These are phyloP conservation scores for Sarcophaga bullata DNA, from an alignment of 1,140 invertebrate genomes.

Conservation along the genomic window DNA sequence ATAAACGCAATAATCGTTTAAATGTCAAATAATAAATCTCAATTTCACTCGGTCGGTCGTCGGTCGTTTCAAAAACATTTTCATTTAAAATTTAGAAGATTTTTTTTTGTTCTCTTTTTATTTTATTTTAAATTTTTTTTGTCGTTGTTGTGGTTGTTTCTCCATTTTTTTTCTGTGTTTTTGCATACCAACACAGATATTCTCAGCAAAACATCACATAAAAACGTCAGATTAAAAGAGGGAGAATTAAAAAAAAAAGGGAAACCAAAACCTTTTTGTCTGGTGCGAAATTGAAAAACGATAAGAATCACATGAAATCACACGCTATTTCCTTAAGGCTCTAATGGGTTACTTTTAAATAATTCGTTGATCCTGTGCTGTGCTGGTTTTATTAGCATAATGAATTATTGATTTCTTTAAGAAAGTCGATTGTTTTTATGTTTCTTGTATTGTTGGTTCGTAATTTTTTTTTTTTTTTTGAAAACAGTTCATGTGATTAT, in stretches of 20 bases:
- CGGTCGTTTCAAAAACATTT: background rate
- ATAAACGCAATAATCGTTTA: background rate
- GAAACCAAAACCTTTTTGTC: constrained; percentile 17
- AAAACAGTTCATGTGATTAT: no score
- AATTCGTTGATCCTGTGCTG: no score
- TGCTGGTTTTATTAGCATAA: no score
- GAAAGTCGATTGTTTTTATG: no score
- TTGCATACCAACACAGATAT: background rate
- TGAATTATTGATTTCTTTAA: no score
- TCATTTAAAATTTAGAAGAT: background rate
- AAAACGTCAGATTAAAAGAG: no score
- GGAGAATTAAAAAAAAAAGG: background rate
- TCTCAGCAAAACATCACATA: no score
- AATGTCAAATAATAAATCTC: constrained; percentile 24
- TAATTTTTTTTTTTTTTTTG: no score
- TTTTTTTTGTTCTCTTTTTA: constrained; percentile 1
- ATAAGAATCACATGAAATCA: constrained; percentile 30
- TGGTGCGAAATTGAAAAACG: constrained; percentile 21
- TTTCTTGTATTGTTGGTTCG: no score
- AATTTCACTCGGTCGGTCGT: constrained; percentile 1
- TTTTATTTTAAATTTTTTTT: background rate
- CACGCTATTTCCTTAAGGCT: constrained; percentile 34
- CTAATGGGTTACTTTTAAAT: background rate
- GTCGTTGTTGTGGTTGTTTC: background rate
- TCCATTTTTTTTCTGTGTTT: background rate